These are phyloP conservation scores for Thaleichthys pacificus DNA, from an alignment of 2,797 vertebrate species.

Conservation along the genomic window DNA sequence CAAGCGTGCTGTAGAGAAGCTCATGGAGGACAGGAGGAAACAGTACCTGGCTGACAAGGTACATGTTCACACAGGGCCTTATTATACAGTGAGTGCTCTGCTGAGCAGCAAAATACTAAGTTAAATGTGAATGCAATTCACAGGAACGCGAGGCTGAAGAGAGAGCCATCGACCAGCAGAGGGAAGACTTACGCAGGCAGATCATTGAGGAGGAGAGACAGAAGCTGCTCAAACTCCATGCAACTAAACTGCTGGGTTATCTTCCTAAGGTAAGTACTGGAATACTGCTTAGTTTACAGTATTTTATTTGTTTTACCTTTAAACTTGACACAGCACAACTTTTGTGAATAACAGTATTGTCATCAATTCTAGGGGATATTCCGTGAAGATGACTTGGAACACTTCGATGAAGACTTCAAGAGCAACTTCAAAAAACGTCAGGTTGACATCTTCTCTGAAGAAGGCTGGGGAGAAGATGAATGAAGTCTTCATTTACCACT, in stretches of 20 bases:
- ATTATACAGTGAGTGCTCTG: no score
- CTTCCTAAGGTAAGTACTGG: constrained; percentile 84
- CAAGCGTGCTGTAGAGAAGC: constrained; percentile 80
- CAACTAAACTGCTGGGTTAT: constrained; percentile 85
- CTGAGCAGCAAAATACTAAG: background rate
- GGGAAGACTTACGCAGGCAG: constrained; percentile 70
- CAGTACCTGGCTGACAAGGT: constrained; percentile 84
- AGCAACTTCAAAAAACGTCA: constrained; percentile 75
- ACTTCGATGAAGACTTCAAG: constrained; percentile 88
- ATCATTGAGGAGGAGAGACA: constrained; percentile 92
- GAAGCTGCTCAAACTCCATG: constrained; percentile 86
- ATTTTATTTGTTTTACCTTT: background rate
- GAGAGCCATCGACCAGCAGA: constrained; percentile 72
- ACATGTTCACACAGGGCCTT: constrained; percentile 7
- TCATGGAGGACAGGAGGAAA: constrained; percentile 79
- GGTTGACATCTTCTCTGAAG: constrained; percentile 57
- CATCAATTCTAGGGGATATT: constrained; percentile 81
- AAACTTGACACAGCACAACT: background rate
- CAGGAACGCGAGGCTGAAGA: constrained; percentile 85
- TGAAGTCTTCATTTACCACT: constrained; percentile 57
- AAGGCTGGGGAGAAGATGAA: constrained; percentile 60
- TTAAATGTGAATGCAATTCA: background rate
- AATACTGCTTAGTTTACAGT: no score
- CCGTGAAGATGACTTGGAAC: constrained; percentile 81
- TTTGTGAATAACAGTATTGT: constrained; percentile 20